These are phyloP conservation scores for Blera fallax DNA, from an alignment of 2,888 invertebrate species.

Conservation along the genomic window DNA sequence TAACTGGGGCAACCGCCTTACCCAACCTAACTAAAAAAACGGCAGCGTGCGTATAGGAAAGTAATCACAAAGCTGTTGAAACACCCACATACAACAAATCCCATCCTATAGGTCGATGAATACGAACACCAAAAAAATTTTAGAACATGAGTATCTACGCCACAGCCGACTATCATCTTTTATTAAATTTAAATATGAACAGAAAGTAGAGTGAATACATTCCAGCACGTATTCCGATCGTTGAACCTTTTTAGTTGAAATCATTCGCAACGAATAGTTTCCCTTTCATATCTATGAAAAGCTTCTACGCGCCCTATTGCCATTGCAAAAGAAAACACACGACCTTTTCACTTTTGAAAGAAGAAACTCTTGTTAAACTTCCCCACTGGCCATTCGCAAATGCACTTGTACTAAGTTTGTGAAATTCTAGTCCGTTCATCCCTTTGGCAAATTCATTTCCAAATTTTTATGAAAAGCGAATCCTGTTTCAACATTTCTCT, in stretches of 20 bases:
- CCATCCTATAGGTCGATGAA: too few species aligned
- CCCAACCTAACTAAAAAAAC: too few species aligned
- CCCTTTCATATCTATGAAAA: not conserved
- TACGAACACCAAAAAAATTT: too few species aligned
- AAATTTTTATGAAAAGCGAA: conserved; percentile 18
- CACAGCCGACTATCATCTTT: not conserved
- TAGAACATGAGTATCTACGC: not conserved
- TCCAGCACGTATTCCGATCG: not conserved
- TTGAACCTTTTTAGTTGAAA: not conserved
- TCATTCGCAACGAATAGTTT: not conserved
- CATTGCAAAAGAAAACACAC: conserved; percentile 19
- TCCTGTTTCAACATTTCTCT: not conserved
- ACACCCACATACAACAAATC: too few species aligned
- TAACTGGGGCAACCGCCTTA: too few species aligned
- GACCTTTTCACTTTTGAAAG: conserved; percentile 36
- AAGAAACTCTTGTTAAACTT: conserved; percentile 16
- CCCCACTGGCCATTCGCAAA: conserved; percentile 36
- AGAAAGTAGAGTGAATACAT: not conserved
- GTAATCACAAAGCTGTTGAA: too few species aligned
- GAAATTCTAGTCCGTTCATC: conserved; percentile 14
- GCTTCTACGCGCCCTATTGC: not conserved
- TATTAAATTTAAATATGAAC: not conserved
- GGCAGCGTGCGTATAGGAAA: too few species aligned
- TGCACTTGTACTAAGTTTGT: conserved; percentile 26
- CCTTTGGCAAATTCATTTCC: conserved; percentile 37